Base-by-base conservation (phyloP, 2,113 vertebrate genomes). In the Corythaeola cristata region DNA sequence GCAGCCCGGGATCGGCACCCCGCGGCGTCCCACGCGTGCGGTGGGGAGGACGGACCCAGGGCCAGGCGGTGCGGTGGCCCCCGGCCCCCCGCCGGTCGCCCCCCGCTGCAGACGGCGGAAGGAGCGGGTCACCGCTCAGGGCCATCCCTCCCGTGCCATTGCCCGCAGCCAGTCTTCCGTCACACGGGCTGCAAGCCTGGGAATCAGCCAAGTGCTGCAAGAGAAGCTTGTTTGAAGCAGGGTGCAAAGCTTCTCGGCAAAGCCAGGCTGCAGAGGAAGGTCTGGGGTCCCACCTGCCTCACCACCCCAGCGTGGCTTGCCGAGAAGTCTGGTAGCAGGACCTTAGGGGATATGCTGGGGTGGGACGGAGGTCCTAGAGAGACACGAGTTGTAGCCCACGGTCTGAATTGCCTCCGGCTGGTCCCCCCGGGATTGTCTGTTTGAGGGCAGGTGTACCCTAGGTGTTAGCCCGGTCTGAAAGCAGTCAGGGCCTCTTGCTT, bases 21-120 rank as follows among this genome's bases (percentile, higher is more conserved):
- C 1, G 22, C 47, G 2, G 9, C 1, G 7, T 15, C 44, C 44
- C 44, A 8, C 1, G 1, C 2, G 7, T 39, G 20, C 30, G 11
- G 2, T 2, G 23, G 13, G 8, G 74, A 32, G 55, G 32, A 22
- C 11, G 6, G 53, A 4, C 21, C 4, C 6, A 1, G 35, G 0
- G 12, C 6, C 19, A 9, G 30, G 41, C 2, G 1, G 17, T 9
- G 4, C 1, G 37, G n/a, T n/a, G 0, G 1, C n/a, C 12, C 20
- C 23, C 45, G 27, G 15, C 53, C 41, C 41, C 41, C 41, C 14
- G 41, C 41, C 14, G 41, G 41, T 44, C 41, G 41, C 41, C 41
- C n/a, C n/a, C n/a, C n/a, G n/a, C n/a, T n/a, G n/a, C n/a, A n/a
- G n/a, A n/a, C n/a, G n/a, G n/a, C n/a, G n/a, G 39, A 39, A 39